These are phyloP conservation scores for Osmoderma eremita DNA, from an alignment of 2,888 invertebrate genomes.

Conservation along the genomic window DNA sequence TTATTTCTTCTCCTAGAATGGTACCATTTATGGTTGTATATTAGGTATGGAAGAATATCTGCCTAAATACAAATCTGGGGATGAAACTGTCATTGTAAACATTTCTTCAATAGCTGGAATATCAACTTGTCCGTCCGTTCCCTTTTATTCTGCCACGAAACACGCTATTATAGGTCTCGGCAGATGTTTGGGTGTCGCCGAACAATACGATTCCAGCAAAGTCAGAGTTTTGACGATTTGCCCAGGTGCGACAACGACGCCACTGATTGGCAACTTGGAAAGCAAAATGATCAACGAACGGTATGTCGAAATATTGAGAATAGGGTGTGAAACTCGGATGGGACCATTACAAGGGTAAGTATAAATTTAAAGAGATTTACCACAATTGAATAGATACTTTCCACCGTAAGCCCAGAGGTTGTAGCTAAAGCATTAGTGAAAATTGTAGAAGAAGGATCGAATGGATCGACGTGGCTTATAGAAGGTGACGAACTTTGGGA, in stretches of 20 bases:
- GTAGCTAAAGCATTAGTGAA: conserved; percentile 52
- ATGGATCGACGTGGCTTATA: conserved; percentile 64
- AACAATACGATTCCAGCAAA: conserved; percentile 57
- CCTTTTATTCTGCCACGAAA: conserved; percentile 61
- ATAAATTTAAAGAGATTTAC: not conserved
- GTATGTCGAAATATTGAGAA: conserved; percentile 15
- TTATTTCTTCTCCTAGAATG: conserved; percentile 54
- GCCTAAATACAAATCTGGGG: conserved; percentile 63
- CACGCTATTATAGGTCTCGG: conserved; percentile 59
- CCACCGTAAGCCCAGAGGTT: conserved; percentile 55
- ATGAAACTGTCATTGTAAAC: conserved; percentile 64
- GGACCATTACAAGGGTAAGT: conserved; percentile 18
- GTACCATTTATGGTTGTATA: conserved; percentile 61
- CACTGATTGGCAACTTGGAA: conserved; percentile 32
- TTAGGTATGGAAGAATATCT: conserved; percentile 63
- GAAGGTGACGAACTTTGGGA: conserved; percentile 60
- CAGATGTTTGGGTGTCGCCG: conserved; percentile 53
- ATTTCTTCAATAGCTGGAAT: conserved; percentile 63
- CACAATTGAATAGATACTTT: no score
- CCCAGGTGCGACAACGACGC: conserved; percentile 62
- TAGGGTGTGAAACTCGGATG: not conserved
- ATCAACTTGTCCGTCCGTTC: conserved; percentile 53
- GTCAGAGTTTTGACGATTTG: conserved; percentile 61
- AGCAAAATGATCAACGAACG: conserved; percentile 30
- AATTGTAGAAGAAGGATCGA: conserved; percentile 57